Conservation (phyloP, 2,113 vertebrate genomes). For the Poeciliopsis turrubarensis region DNA sequence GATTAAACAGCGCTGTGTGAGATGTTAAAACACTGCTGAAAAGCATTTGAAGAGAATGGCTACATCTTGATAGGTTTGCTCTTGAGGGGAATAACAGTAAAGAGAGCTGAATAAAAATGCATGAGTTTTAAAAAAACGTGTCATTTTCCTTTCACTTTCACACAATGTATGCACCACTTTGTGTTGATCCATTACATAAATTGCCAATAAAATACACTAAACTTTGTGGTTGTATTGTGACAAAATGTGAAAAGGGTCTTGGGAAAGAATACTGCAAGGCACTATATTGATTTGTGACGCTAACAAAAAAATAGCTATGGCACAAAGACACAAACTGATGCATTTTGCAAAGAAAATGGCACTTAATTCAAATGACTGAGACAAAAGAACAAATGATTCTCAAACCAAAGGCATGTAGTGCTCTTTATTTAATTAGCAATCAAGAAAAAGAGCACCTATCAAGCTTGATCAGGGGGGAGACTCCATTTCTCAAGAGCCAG, state of each 20-base stretch:
- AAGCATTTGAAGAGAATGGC: too few species aligned
- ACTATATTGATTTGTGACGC: background rate
- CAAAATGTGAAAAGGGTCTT: background rate
- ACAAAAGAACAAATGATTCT: conserved; percentile 54
- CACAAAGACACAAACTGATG: conserved; percentile 44
- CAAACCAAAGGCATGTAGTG: conserved; percentile 39
- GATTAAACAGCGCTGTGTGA: background rate
- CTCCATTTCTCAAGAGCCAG: background rate
- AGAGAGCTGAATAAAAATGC: background rate
- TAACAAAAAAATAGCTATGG: conserved; percentile 25
- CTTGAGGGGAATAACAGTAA: background rate
- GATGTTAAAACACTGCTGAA: background rate
- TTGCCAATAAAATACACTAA: background rate
- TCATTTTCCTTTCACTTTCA: background rate
- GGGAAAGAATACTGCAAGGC: too few species aligned
- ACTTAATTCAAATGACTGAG: conserved; percentile 11
- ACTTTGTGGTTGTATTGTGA: background rate
- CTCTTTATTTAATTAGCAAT: background rate
- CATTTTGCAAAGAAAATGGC: conserved; percentile 46
- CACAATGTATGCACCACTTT: background rate
- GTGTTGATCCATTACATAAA: background rate
- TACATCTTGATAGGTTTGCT: too few species aligned
- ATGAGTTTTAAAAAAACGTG: background rate
- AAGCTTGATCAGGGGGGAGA: background rate
- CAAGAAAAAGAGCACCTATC: background rate